These are phyloP conservation scores for Columba livia DNA, from an alignment of 2,113 vertebrate species.

Conservation along the genomic window DNA sequence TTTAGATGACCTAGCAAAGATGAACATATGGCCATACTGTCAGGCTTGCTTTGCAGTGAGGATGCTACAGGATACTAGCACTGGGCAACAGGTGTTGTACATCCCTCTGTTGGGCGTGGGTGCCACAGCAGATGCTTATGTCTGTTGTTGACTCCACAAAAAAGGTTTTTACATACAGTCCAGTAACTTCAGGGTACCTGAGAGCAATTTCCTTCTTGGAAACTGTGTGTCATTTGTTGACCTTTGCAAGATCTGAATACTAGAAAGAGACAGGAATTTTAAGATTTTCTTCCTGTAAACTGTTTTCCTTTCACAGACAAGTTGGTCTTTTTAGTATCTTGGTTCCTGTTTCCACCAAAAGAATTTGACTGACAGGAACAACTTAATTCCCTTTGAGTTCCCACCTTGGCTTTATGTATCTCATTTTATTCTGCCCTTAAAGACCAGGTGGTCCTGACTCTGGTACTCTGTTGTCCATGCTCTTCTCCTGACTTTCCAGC, in stretches of 20 bases:
- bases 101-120: neutral
- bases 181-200: neutral
- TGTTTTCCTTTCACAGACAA: neutral
- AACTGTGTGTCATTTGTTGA: neutral
- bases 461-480: neutral
- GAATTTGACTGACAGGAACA: neutral
- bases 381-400: neutral
- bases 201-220: neutral
- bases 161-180: neutral
- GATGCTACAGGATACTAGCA: neutral
- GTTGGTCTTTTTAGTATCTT: neutral
- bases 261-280: neutral
- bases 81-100: neutral
- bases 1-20: neutral
- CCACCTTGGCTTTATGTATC: neutral
- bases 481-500: neutral
- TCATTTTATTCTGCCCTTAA: neutral
- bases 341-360: neutral
- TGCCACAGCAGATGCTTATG: neutral
- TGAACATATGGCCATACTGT: accelerated
- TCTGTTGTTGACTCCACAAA: neutral
- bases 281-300: neutral
- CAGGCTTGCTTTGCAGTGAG: neutral
- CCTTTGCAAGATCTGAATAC: neutral
- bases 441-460: neutral